Base-by-base conservation (phyloP, 2,113 vertebrate genomes). In the Sinocyclocheilus anophthalmus region DNA sequence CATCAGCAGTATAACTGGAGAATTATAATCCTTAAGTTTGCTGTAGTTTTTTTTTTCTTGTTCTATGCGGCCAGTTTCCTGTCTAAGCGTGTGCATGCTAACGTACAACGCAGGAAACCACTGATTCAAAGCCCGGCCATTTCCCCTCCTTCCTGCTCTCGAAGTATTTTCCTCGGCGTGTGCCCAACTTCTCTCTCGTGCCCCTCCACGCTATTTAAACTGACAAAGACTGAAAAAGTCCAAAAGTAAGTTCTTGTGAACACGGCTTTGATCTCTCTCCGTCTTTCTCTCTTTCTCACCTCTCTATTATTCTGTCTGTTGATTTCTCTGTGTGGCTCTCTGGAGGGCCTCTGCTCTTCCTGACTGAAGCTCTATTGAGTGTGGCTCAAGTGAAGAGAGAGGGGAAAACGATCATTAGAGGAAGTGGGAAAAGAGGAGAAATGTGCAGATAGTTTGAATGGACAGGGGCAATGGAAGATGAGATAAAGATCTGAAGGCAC, bases 81-180 rank as follows among this genome's bases (percentile, higher is more conserved):
- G 79, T 81, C 50, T n/a, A 30, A 50, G n/a, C 45, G 13, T 82
- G 37, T 50, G 39, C 72, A 39, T 61, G 69, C 42, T 50, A 55
- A 6, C 59, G 45, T 26, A 61, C 39, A 11, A 67, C 2, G 26
- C 76, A 94, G 93, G 92, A 94, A 93, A 90, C 91, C 89, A 89
- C 90, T 88, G 87, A 88, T 91, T 90, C 88, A 81, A 90, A 88
- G 83, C 85, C 83, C 22, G 39, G 82, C 75, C 87, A 81, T 90
- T 88, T 89, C 89, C 91, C 89, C 93, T 93, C 91, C 91, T 93
- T 86, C 77, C 77, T 83, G 63, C 73, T 70, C 73, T 88, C 50
- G 1, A 37, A 84, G 16, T 33, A 55, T 67, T 48, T 72, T 76
- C 37, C 22, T 50, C 24, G 42, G 22, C 20, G 8, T 48, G 57